These are phyloP conservation scores for Cosmorhoe ocellata DNA, from an alignment of 2,888 invertebrate species.

Conservation along the genomic window DNA sequence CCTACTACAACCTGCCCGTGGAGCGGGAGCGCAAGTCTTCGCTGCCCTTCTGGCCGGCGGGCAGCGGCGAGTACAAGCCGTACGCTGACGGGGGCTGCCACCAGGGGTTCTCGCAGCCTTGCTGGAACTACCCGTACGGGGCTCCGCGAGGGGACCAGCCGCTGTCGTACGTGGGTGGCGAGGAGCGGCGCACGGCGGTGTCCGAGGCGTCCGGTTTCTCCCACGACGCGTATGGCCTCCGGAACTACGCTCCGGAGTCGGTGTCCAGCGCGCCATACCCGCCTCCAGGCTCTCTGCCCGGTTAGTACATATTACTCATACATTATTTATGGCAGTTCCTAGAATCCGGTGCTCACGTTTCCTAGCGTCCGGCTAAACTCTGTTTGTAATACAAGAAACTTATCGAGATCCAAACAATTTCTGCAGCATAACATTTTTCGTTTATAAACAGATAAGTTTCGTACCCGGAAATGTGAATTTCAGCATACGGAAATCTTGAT, in stretches of 20 bases:
- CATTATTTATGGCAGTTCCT: conserved; percentile 41
- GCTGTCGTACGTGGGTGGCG: conserved; percentile 87
- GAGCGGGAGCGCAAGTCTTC: conserved; percentile 85
- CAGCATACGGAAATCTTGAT: conserved; percentile 27
- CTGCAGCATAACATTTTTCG: conserved; percentile 63
- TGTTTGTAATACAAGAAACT: conserved; percentile 75
- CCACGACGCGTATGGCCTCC: conserved; percentile 88
- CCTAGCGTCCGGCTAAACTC: conserved; percentile 53
- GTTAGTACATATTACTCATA: conserved; percentile 67
- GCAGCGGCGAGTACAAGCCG: conserved; percentile 85
- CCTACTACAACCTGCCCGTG: conserved; percentile 89
- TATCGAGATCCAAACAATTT: conserved; percentile 62
- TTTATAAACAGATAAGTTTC: conserved; percentile 68
- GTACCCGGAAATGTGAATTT: conserved; percentile 36
- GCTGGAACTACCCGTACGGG: conserved; percentile 88
- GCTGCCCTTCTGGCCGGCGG: conserved; percentile 86
- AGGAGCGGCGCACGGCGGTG: conserved; percentile 86
- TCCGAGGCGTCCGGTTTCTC: conserved; percentile 85
- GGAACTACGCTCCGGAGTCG: conserved; percentile 88
- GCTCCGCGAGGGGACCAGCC: conserved; percentile 85
- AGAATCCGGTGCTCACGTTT: conserved; percentile 61
- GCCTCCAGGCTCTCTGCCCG: conserved; percentile 87
- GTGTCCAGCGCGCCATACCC: conserved; percentile 90
- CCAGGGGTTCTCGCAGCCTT: conserved; percentile 87
- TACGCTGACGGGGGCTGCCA: conserved; percentile 84